Evolutionary conservation across 2,888 invertebrate species (phyloP).

Genomic region (Scaptomyza flava): DNA sequence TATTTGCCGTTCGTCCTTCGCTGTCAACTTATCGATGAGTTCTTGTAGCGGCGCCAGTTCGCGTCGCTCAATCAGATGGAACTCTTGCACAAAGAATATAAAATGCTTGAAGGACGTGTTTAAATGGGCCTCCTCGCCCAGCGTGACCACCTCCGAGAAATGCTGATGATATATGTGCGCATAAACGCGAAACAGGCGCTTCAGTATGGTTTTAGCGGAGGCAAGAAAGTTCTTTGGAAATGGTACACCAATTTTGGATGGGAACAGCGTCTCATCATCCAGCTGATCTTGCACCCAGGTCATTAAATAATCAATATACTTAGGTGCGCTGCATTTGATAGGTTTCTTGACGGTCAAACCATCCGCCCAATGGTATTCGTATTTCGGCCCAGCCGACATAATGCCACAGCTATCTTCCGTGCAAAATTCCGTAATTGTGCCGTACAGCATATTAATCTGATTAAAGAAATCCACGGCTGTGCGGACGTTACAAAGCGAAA

Average conservation of each 20-base stretch:
- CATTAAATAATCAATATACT: slow-evolving; percentile 99
- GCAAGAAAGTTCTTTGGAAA: slow-evolving; percentile 98
- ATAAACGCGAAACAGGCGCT: slow-evolving; percentile 98
- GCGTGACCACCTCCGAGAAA: slow-evolving; percentile 98
- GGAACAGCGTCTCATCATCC: slow-evolving; percentile 98
- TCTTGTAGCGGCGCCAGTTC: slow-evolving; percentile 99
- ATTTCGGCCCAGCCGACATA: slow-evolving; percentile 99
- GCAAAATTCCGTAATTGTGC: slow-evolving; percentile 99
- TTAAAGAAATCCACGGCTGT: slow-evolving; percentile 99
- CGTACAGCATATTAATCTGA: slow-evolving; percentile 99
- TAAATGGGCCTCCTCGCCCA: slow-evolving; percentile 99
- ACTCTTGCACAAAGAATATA: slow-evolving; percentile 97
- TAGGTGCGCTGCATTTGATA: slow-evolving; percentile 99
- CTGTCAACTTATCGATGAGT: slow-evolving; percentile 97
- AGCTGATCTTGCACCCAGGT: slow-evolving; percentile 99
- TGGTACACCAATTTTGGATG: slow-evolving; percentile 99
- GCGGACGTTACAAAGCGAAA: background rate
- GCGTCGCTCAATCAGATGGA: slow-evolving; percentile 97
- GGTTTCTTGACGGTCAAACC: slow-evolving; percentile 99
- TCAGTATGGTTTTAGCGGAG: slow-evolving; percentile 99
- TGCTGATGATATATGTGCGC: slow-evolving; percentile 99
- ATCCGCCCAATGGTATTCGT: slow-evolving; percentile 99
- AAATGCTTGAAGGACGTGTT: slow-evolving; percentile 99
- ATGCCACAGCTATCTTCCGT: slow-evolving; percentile 98
- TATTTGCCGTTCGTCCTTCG: slow-evolving; percentile 93